Conservation (phyloP, 1,140 invertebrate genomes). For the Teleogryllus occipitalis region DNA sequence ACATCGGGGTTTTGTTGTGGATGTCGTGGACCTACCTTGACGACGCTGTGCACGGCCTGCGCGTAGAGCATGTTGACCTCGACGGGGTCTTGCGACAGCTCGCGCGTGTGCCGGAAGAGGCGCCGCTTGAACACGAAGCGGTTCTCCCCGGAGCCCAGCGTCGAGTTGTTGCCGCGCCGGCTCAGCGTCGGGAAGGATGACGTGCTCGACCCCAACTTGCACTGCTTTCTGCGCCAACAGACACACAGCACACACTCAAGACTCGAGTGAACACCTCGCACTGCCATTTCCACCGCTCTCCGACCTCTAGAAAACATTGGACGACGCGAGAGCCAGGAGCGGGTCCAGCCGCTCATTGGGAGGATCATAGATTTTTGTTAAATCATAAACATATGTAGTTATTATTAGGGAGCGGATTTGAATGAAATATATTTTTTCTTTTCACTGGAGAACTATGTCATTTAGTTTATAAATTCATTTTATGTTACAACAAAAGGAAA, state of each 20-base stretch:
- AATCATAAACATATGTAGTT: too few species aligned
- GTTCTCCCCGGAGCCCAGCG: slow-evolving; percentile 75
- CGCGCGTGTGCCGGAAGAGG: slow-evolving; percentile 76
- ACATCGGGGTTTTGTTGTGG: not conserved
- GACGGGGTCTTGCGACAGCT: slow-evolving; percentile 91
- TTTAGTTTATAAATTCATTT: too few species aligned
- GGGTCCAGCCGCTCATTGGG: too few species aligned
- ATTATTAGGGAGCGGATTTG: too few species aligned
- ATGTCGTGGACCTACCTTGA: slow-evolving; percentile 58
- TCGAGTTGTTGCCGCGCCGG: slow-evolving; percentile 43
- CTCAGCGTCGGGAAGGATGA: slow-evolving; percentile 46
- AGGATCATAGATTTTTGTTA: too few species aligned
- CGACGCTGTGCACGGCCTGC: slow-evolving; percentile 88
- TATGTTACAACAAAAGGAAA: too few species aligned
- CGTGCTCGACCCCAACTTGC: slow-evolving; percentile 44
- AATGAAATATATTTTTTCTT: too few species aligned
- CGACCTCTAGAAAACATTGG: too few species aligned
- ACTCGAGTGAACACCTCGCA: too few species aligned
- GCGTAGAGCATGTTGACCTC: slow-evolving; percentile 92
- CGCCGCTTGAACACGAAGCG: slow-evolving; percentile 87
- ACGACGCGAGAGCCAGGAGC: too few species aligned
- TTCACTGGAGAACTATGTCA: too few species aligned
- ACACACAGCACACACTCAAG: not conserved
- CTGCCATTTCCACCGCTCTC: too few species aligned
- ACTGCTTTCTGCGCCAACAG: slow-evolving; percentile 46